These are phyloP conservation scores for Mercenaria mercenaria DNA, from an alignment of 1,140 invertebrate genomes.

Conservation along the genomic window DNA sequence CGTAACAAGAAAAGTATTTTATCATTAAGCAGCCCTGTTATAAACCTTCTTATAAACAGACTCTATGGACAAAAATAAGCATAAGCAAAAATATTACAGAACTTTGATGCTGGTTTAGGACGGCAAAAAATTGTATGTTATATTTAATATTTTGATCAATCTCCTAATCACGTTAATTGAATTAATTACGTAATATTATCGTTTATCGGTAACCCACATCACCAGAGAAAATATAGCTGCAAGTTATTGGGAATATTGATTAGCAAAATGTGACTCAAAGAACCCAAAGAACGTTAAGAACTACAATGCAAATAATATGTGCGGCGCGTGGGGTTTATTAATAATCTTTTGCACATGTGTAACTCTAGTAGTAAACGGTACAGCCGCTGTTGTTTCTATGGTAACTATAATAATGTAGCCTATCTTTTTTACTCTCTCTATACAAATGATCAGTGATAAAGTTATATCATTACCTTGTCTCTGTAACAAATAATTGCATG, in stretches of 20 bases:
- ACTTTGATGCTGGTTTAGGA: too few relatives aligned
- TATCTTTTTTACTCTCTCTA: slow-evolving; percentile 37
- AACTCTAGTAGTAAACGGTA: slow-evolving; percentile 30
- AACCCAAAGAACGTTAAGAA: slow-evolving; percentile 10
- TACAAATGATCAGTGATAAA: slow-evolving; percentile 30
- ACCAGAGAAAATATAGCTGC: neutral
- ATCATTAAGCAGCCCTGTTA: too few relatives aligned
- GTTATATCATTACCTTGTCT: neutral
- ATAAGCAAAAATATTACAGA: too few relatives aligned
- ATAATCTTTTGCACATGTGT: slow-evolving; percentile 55
- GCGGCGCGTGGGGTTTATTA: slow-evolving; percentile 38
- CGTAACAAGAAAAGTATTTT: too few relatives aligned
- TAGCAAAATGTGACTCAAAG: neutral
- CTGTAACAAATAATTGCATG: slow-evolving; percentile 7
- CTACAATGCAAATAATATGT: slow-evolving; percentile 34
- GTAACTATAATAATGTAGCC: neutral
- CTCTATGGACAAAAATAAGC: too few relatives aligned
- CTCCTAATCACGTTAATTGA: neutral
- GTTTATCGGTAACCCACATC: neutral
- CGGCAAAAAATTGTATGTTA: too few relatives aligned
- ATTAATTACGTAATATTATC: slow-evolving; percentile 14
- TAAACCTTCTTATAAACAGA: too few relatives aligned
- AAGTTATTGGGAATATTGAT: slow-evolving; percentile 5
- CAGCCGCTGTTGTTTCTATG: slow-evolving; percentile 17
- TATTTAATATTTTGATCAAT: neutral